A percentile compares a stretch with the other conserved stretches of the same genome.
phyloP scores from a whole-genome alignment of 2,888 invertebrate genomes.

The Plebejus anna region DNA sequence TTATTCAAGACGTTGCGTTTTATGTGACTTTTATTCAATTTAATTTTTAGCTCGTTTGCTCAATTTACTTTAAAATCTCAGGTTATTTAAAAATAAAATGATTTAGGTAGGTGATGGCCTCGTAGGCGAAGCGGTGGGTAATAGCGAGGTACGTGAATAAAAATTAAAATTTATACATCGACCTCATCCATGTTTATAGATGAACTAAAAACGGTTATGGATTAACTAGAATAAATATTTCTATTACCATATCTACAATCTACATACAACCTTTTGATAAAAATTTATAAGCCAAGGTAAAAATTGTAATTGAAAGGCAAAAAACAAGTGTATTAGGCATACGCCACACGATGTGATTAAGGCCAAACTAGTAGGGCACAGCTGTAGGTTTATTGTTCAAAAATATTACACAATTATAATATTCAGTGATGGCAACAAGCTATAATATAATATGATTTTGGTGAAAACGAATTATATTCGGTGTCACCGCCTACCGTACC shows the following conservation, averaged over 20 bases:
- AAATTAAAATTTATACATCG: slow-evolving; percentile 11
- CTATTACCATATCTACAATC: slow-evolving; percentile 1
- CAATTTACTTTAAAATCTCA: not conserved
- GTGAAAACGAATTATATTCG: not conserved
- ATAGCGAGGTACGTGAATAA: not conserved
- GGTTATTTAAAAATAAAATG: slow-evolving; percentile 3
- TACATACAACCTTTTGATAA: slow-evolving; percentile 7
- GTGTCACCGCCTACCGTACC: not conserved
- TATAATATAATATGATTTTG: not conserved
- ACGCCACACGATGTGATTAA: not conserved
- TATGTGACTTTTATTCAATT: not conserved
- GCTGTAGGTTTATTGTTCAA: not conserved
- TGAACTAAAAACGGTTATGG: slow-evolving; percentile 21
- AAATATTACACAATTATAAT: not conserved
- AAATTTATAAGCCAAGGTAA: slow-evolving; percentile 23
- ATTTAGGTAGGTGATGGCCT: not conserved
- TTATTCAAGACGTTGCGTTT: not conserved
- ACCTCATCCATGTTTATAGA: slow-evolving; percentile 18
- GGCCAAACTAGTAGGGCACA: slow-evolving; percentile 2
- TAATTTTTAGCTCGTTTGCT: not conserved
- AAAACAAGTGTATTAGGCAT: slow-evolving; percentile 12
- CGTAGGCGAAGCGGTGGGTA: not conserved
- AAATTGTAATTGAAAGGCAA: slow-evolving; percentile 9
- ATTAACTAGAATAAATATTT: slow-evolving; percentile 25
- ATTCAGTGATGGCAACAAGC: not conserved